Base-by-base conservation (phyloP, 2,113 vertebrate genomes). In the Pavo muticus region DNA sequence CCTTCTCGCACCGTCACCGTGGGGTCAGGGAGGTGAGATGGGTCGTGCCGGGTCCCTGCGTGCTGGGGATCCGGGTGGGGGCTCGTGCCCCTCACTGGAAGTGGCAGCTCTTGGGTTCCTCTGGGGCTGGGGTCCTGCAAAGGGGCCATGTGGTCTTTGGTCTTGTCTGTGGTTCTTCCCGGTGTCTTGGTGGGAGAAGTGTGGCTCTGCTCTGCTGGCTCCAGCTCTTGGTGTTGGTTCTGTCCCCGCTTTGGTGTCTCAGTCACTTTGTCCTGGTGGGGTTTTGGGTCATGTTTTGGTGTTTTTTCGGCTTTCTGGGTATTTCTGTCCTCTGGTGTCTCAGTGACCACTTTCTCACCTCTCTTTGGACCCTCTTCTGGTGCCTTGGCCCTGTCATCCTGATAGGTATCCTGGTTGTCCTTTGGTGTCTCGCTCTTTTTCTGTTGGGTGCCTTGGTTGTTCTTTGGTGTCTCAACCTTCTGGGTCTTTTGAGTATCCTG, bases 41-140 rank as follows among this genome's bases (percentile, higher is more conserved):
- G 35, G 20, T 40, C 29, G 0, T 20, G 14, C 23, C 3, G 6
- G 0, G 1, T 56, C 54, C 40, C 50, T 0, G 2, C 40, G 57
- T 35, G 24, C 24, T 63, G 48, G 35, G 61, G 57, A 79, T 54
- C 61, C 17, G 6, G 0, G 7, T 0, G 10, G 67, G 63, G 56
- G 20, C 56, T 64, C 21, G 21, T 11, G 42, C 7, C 39, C 21
- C 0, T 3, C 68, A 67, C 50, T 5, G 48, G 48, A 37, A 48
- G 35, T 48, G 35, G 75, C 39, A 39, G 54, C 29, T 91, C 25
- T 24, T 45, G 57, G 35, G 23, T n/a, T 45, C 73, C 18, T 2
- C 9, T 0, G 2, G 48, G 61, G 6, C 10, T 52, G 35, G 42
- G 67, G 19, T 73, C 56, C 17, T 81, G 45, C 70, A 11, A 11